Conservation (phyloP, 1,140 invertebrate genomes). For the Drosophila pseudoananassae region DNA sequence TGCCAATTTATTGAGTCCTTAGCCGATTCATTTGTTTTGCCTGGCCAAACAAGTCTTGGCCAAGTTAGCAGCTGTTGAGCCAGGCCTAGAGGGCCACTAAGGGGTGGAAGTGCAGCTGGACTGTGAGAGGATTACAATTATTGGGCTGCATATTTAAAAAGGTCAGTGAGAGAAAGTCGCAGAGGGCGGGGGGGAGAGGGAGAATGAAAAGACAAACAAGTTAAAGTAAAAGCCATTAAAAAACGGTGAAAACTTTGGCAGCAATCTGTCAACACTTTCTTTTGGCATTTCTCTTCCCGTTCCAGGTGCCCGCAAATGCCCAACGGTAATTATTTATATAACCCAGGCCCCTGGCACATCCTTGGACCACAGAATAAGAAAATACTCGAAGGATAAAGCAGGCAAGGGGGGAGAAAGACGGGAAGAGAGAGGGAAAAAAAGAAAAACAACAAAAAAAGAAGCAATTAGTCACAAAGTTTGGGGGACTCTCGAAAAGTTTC, state of each 20-base stretch:
- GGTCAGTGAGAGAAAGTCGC: not conserved
- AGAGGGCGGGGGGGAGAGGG: not conserved
- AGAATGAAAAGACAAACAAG: slow-evolving; percentile 43
- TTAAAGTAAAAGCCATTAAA: slow-evolving; percentile 54
- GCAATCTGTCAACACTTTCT: slow-evolving; percentile 76
- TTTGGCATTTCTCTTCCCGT: not conserved
- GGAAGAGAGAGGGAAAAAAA: not conserved
- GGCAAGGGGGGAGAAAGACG: too few relatives aligned
- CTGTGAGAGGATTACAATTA: slow-evolving; percentile 35
- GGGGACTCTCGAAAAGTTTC: slow-evolving; percentile 51
- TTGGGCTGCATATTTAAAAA: slow-evolving; percentile 35
- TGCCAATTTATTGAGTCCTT: slow-evolving; percentile 47
- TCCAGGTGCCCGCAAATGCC: slow-evolving; percentile 52
- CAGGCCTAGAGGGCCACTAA: too few relatives aligned
- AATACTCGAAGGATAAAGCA: slow-evolving; percentile 17
- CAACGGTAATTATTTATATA: slow-evolving; percentile 71
- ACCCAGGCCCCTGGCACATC: not conserved
- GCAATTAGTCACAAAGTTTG: slow-evolving; percentile 76
- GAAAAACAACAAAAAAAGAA: slow-evolving; percentile 60
- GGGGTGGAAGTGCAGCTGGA: too few relatives aligned
- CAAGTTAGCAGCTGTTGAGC: slow-evolving; percentile 31
- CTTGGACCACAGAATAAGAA: slow-evolving; percentile 55
- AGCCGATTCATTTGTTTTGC: slow-evolving; percentile 59
- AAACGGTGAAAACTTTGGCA: slow-evolving; percentile 71
- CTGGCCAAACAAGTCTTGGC: slow-evolving; percentile 43